Evolutionary conservation across 2,888 invertebrate species (phyloP), one percentile per base, ranked within the genome.

Genomic region (Perizoma affinitatum): DNA sequence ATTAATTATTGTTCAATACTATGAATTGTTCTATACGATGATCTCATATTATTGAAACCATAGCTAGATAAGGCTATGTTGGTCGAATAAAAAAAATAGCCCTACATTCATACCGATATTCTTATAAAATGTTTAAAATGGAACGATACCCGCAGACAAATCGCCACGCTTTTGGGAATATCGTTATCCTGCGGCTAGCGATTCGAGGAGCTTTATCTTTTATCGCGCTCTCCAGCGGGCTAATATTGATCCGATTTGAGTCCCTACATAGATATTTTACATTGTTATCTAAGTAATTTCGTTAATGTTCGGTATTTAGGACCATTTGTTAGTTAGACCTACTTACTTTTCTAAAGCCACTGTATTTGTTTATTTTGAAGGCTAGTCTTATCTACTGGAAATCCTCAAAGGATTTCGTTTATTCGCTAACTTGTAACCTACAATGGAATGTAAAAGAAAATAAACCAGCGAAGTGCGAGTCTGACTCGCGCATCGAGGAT

Each of bases 151-250:
- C 61, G 49, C 65, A 66, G 68, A 70, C 70, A 70, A 67, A 68
- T 61, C 53, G 60, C 44, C 63, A 66, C 53, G 68, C 66, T 70
- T 63, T 51, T 45, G 70, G 68, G 70, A 70, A 68, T 65, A 62
- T 57, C 60, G 63, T 54, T 54, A 64, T 68, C 68, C 66, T 65
- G 66, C 65, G 68, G 69, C 63, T 63, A 64, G 59, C 68, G 63
- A 62, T 65, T 70, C 53, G 57, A 53, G 65, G 66, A 57, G 55
- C 62, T 66, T 65, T 70, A 70, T 65, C 65, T 68, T 62, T 66
- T 70, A 70, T 68, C 68, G 62, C 51, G 54, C 61, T 68, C 65
- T 59, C 65, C 63, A 61, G 64, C 62, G 63, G 61, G 60, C 60
- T 65, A 61, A 61, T 57, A 70, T 70, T 61, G 70, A 70, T 68